These are phyloP conservation scores for Orthosia cruda DNA, from an alignment of 2,888 invertebrate species.

Conservation along the genomic window DNA sequence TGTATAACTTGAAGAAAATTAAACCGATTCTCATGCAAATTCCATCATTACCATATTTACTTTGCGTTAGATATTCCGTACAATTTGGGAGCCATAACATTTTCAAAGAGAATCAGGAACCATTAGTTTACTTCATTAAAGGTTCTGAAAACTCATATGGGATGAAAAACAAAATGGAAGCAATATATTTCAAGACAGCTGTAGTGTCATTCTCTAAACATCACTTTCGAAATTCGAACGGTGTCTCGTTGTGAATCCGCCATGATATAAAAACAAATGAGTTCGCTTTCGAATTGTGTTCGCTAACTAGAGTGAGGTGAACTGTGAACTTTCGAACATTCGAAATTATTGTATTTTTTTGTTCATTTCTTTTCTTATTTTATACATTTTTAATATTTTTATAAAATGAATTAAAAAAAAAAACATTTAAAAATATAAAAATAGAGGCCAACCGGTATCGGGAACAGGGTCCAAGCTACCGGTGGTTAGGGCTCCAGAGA, in stretches of 20 bases:
- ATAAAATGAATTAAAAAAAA: too few relatives aligned
- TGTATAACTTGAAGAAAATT: constrained; percentile 33
- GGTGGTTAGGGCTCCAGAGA: too few relatives aligned
- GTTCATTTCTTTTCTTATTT: too few relatives aligned
- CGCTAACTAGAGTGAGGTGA: constrained; percentile 2
- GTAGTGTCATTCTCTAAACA: background rate
- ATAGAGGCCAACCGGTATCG: too few relatives aligned
- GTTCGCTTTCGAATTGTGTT: background rate
- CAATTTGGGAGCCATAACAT: constrained; percentile 17
- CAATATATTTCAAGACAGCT: background rate
- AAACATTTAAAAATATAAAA: too few relatives aligned
- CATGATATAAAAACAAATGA: constrained; percentile 26
- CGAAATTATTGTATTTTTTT: too few relatives aligned
- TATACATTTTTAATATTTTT: too few relatives aligned
- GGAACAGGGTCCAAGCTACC: too few relatives aligned
- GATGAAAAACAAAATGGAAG: constrained; percentile 1
- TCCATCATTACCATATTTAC: constrained; percentile 39
- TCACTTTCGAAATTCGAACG: constrained; percentile 4
- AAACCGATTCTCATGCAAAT: constrained; percentile 50
- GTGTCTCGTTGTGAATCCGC: background rate
- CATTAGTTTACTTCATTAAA: background rate
- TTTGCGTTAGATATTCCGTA: constrained; percentile 6
- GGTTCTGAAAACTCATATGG: background rate
- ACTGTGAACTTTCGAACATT: background rate
- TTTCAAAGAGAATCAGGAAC: constrained; percentile 1